Evolutionary conservation across 2,888 invertebrate species (phyloP).

Genomic region (Trilocha varians): DNA sequence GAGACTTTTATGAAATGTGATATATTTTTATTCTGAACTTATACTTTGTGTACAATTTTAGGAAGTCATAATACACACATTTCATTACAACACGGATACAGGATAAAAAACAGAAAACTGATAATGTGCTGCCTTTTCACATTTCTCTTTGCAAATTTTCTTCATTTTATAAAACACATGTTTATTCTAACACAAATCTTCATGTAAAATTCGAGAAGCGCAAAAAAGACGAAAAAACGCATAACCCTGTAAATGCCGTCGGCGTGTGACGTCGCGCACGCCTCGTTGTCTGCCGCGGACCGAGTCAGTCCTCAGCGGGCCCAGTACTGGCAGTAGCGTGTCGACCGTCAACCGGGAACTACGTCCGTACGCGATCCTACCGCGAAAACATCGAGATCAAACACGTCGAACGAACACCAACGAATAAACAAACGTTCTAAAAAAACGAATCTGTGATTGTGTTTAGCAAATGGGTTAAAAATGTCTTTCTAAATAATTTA

Average conservation of each 20-base stretch:
- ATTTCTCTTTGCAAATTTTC: background rate
- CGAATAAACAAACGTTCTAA: background rate
- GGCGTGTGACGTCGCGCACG: conserved; percentile 25
- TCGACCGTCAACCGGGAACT: conserved; percentile 39
- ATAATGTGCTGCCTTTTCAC: background rate
- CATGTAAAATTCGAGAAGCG: conserved; percentile 2
- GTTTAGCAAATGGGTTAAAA: background rate
- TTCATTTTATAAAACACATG: background rate
- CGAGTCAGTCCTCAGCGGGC: conserved; percentile 17
- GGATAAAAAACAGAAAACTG: too few relatives aligned
- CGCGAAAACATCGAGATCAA: conserved; percentile 40
- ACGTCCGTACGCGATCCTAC: conserved; percentile 26
- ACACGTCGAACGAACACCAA: conserved; percentile 26
- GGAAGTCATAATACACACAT: too few relatives aligned
- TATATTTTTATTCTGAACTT: too few relatives aligned
- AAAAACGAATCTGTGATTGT: too few relatives aligned
- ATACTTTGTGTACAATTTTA: too few relatives aligned
- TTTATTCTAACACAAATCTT: background rate
- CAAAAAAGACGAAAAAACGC: conserved; percentile 5
- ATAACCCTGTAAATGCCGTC: conserved; percentile 13
- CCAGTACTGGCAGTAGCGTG: conserved; percentile 44
- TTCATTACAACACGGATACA: too few relatives aligned
- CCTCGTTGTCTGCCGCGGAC: conserved; percentile 30
- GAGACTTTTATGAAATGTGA: too few relatives aligned
- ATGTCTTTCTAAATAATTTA: background rate